These are phyloP conservation scores for Limanda limanda DNA, from an alignment of 2,113 vertebrate species.

Conservation along the genomic window DNA sequence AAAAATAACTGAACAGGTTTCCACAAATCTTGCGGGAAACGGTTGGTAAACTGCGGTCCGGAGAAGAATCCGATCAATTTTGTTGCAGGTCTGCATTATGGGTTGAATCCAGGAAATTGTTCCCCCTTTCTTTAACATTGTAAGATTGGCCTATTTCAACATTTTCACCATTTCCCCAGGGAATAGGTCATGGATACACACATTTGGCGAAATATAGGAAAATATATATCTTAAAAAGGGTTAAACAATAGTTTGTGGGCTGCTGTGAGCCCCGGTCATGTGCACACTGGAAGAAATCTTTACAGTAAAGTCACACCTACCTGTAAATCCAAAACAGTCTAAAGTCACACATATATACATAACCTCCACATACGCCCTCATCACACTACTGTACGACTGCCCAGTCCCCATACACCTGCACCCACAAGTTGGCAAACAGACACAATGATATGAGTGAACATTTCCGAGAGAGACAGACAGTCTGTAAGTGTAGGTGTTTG, in stretches of 20 bases:
- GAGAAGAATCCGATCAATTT: too few species aligned
- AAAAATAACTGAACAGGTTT: too few species aligned
- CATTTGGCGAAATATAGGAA: too few species aligned
- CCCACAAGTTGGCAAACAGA: slow-evolving; percentile 31
- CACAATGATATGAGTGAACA: slow-evolving; percentile 2
- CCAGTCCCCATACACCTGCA: slow-evolving; percentile 10
- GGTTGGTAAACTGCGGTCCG: too few species aligned
- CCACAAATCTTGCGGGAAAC: too few species aligned
- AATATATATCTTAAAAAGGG: too few species aligned
- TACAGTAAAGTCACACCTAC: slow-evolving; percentile 48
- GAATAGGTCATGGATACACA: too few species aligned
- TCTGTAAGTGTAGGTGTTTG: slow-evolving; percentile 35
- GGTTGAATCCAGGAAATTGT: too few species aligned
- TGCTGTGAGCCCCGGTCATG: not conserved
- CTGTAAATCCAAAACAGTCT: slow-evolving; percentile 39
- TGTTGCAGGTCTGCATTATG: too few species aligned
- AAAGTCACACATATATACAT: slow-evolving; percentile 48
- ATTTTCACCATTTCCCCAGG: too few species aligned
- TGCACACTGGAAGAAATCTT: not conserved
- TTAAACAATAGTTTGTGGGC: not conserved
- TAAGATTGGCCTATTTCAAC: too few species aligned
- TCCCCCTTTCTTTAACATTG: too few species aligned
- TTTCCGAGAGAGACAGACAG: slow-evolving; percentile 44
- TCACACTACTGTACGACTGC: slow-evolving; percentile 44
- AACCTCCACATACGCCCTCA: slow-evolving; percentile 12